Evolutionary conservation across 92 coral and sea anemone species (phyloP).

Genomic region (Umimayanthus chanpuru): DNA sequence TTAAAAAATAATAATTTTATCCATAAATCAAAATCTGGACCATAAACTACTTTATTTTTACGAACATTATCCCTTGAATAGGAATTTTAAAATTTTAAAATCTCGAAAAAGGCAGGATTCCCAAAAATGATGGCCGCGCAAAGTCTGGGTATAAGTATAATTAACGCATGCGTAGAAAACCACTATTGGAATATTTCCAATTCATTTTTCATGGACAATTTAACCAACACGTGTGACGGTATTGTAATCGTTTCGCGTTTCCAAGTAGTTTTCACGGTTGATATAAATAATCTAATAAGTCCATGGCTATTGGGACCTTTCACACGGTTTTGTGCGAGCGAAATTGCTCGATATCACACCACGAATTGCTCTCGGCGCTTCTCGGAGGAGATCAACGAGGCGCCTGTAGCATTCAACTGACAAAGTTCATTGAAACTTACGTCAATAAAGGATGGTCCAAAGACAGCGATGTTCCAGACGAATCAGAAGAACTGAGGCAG

Average conservation of each 20-base stretch:
- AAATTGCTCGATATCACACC: slow-evolving; percentile 12
- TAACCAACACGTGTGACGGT: neutral
- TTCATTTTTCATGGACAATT: neutral
- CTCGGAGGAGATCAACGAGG: slow-evolving; percentile 39
- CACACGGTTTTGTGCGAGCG: slow-evolving; percentile 31
- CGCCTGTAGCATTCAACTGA: neutral
- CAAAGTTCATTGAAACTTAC: slow-evolving; percentile 12
- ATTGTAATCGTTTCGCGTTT: neutral
- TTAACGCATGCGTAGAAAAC: neutral
- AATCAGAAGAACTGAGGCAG: slow-evolving; percentile 18
- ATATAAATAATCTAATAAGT: neutral
- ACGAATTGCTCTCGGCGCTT: slow-evolving; percentile 25
- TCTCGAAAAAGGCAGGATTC: no score
- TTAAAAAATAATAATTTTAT: no score
- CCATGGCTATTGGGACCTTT: slow-evolving; percentile 17
- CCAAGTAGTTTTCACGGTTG: neutral
- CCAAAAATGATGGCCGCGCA: no score
- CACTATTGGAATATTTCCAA: neutral
- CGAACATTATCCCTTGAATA: no score
- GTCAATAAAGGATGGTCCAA: slow-evolving; percentile 42
- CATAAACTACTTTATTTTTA: no score
- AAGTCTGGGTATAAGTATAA: no score
- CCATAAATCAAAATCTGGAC: no score
- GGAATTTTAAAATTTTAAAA: no score
- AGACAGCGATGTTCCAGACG: slow-evolving; percentile 39